Base-by-base conservation (phyloP, 2,113 vertebrate species). In the Ptyas mucosa region DNA sequence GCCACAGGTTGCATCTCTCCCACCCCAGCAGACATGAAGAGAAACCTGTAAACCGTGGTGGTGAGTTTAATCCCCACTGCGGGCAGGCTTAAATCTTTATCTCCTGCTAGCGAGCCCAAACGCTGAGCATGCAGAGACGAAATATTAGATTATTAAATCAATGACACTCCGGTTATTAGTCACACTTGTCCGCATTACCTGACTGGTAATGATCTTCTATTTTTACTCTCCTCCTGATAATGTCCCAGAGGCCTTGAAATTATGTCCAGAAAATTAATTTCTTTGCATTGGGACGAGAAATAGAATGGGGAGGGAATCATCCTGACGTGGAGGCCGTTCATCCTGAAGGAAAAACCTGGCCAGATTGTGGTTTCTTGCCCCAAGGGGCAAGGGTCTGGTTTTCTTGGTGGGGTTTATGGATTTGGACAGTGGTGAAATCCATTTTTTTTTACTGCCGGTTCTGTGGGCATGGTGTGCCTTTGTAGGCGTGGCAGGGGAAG, bases 241-340 rank as follows among this genome's bases (percentile, higher is more conserved):
- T 97, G 93, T 97, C 97, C 94, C 96, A 95, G 93, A 97, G 97
- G 96, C 95, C 95, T 96, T 89, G 94, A 96, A 98, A 98, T 97
- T 97, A 97, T 96, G 95, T 95, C 93, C 96, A 97, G 96, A 96
- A 97, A 98, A 97, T 97, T 97, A 97, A 97, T 97, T 97, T 97
- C 75, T 97, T 96, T 96, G 94, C 94, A 90, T 97, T 96, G 96
- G 94, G 93, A 95, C 86, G 94, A 97, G 94, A 96, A 96, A 93
- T 93, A 94, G 91, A 95, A 96, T 89, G 29, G 94, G 89, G 69
- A 85, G 92, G 87, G 92, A 97, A 94, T 96, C 94, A 97, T 96
- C 96, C 93, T 87, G 54, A 20, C 18, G 21, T 87, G 0, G 57
- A 90, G 18, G 20, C 91, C 29, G 9, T 95, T 95, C 95, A 97